Evolutionary conservation across 2,113 vertebrate genomes (phyloP), one percentile per base, ranked within the genome.

Genomic region (Dolichotis patagonum): DNA sequence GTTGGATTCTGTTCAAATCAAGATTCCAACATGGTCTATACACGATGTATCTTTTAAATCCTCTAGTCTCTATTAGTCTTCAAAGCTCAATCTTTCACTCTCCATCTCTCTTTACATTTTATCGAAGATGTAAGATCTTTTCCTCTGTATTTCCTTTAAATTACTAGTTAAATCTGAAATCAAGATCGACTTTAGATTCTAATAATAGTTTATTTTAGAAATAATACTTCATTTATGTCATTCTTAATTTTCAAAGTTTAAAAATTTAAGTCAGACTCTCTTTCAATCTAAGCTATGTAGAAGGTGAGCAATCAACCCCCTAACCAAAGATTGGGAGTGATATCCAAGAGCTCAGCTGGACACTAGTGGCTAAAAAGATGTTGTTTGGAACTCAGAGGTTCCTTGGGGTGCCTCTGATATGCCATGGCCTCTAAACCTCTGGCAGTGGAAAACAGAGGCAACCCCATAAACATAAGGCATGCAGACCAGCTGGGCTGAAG

Each of bases 1-100:
- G n/a, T 87, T 14, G 49, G 7, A 67, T 78, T 96, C 83, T 84
- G 32, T 62, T 92, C 77, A 92, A 95, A 88, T 84, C 12, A 85
- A 75, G 83, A 96, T 90, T 80, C 75, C 82, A 56, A 49, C 56
- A 90, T 85, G 35, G 1, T 17, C 49, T 32, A 13, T 19, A 35
- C 3, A 6, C 63, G 56, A 35, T 85, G 1, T 35, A 12, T 60
- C 38, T 90, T 1, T 22, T 73, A 88, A 81, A 54, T 46, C 6
- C 41, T 4, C 43, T 65, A n/a, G 43, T 38, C 5, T 65, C 22
- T 52, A 83, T 83, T 14, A 13, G 81, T 82, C 32, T 94, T 91
- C 38, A 77, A 46, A 77, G 49, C 56, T 75, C 28, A 80, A 46
- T 41, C 20, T 35, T 63, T 77, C 7, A 38, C 17, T 54, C 5